Evolutionary conservation across 1,140 invertebrate genomes (phyloP).

Genomic region (Dendroctonus ponderosae): DNA sequence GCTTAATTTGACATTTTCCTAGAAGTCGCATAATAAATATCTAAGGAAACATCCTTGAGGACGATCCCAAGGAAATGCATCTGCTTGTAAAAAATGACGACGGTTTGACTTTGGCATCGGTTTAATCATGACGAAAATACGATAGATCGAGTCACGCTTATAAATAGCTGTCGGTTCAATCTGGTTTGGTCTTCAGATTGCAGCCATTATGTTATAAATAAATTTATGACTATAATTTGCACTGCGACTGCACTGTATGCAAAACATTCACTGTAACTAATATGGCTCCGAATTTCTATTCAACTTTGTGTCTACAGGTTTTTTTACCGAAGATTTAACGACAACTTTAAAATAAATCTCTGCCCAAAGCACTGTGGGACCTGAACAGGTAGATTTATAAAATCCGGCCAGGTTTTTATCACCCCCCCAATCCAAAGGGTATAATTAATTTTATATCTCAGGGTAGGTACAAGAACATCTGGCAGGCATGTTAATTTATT

Average conservation of each 20-base stretch:
- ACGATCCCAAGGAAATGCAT: constrained; percentile 16
- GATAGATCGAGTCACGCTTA: constrained; percentile 14
- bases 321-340: no score
- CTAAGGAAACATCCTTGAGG: constrained; percentile 22
- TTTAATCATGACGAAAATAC: constrained; percentile 13
- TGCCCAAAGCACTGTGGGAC: background rate
- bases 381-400: constrained; percentile 6
- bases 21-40: constrained; percentile 21
- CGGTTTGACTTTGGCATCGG: constrained; percentile 7
- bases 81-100: constrained; percentile 9
- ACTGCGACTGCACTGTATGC: no score
- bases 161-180: constrained; percentile 14
- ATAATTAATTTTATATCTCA: constrained; percentile 12
- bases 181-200: constrained; percentile 11
- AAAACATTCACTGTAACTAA: no score
- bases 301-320: no score
- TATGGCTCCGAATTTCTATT: no score
- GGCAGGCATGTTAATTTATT: constrained; percentile 10
- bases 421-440: constrained; percentile 7
- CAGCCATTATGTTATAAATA: constrained; percentile 10
- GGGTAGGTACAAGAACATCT: constrained; percentile 14
- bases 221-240: background rate
- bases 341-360: background rate
- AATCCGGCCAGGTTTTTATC: constrained; percentile 2
- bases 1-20: constrained; percentile 20